These are phyloP conservation scores for Aricia agestis DNA, from an alignment of 1,140 invertebrate genomes.

Conservation along the genomic window DNA sequence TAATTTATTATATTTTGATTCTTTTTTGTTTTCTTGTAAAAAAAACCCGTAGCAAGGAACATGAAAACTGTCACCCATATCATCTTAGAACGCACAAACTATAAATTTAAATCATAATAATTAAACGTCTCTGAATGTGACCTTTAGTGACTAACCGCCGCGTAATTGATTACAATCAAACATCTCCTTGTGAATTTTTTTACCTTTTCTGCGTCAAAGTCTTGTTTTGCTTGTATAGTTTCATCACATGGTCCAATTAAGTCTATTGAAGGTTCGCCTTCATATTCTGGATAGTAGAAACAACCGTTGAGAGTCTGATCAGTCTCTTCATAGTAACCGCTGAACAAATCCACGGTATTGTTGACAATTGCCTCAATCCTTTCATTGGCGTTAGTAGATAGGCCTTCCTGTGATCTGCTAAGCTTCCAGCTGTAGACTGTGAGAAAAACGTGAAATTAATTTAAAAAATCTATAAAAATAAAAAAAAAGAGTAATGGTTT, in stretches of 20 bases:
- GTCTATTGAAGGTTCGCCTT: conserved; percentile 34
- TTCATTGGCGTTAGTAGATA: conserved; percentile 36
- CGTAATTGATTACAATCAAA: too few relatives aligned
- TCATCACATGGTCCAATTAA: conserved; percentile 49
- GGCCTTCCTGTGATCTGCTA: conserved; percentile 38
- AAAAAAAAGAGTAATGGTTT: too few relatives aligned
- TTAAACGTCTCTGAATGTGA: too few relatives aligned
- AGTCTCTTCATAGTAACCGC: conserved; percentile 48
- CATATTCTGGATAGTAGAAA: conserved; percentile 59
- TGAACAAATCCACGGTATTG: conserved; percentile 41
- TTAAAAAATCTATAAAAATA: too few relatives aligned
- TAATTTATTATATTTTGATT: too few relatives aligned
- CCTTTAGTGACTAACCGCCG: too few relatives aligned
- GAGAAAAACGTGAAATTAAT: conserved; percentile 18
- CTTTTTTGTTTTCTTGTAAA: too few relatives aligned
- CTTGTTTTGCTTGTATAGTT: conserved; percentile 38
- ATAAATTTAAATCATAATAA: too few relatives aligned
- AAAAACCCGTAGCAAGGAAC: too few relatives aligned
- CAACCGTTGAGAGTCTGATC: conserved; percentile 48
- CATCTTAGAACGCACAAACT: too few relatives aligned
- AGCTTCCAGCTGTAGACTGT: conserved; percentile 65
- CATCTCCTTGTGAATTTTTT: conserved; percentile 13
- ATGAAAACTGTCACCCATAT: too few relatives aligned
- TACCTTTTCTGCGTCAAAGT: conserved; percentile 48
- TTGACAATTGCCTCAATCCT: conserved; percentile 41